These are phyloP conservation scores for Diabrotica undecimpunctata DNA, from an alignment of 1,140 invertebrate genomes.

Conservation along the genomic window DNA sequence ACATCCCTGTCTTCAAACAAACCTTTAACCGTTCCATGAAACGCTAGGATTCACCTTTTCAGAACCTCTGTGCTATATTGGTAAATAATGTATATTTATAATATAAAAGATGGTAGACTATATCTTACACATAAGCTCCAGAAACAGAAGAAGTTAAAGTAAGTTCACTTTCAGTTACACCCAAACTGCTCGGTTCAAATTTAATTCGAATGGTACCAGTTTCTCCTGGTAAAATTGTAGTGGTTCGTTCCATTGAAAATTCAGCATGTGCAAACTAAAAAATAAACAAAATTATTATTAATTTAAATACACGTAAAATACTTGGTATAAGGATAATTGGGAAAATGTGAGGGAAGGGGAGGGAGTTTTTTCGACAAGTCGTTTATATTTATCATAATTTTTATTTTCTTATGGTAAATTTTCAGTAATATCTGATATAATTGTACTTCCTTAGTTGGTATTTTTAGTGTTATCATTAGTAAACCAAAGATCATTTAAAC, in stretches of 20 bases:
- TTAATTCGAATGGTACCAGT: slow-evolving; percentile 20
- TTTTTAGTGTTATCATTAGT: too few relatives aligned
- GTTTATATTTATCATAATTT: not conserved
- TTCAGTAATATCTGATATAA: too few relatives aligned
- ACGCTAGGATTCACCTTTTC: too few relatives aligned
- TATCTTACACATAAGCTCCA: slow-evolving; percentile 34
- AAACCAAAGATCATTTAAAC: too few relatives aligned
- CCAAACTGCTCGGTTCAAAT: slow-evolving; percentile 33
- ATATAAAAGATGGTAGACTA: not conserved
- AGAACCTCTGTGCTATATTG: too few relatives aligned
- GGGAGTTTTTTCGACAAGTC: too few relatives aligned
- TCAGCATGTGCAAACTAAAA: slow-evolving; percentile 32
- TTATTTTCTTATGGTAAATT: not conserved
- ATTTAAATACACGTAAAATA: not conserved
- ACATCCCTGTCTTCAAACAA: too few relatives aligned
- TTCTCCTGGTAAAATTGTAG: slow-evolving; percentile 17
- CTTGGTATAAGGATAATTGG: not conserved
- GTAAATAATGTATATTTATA: not conserved
- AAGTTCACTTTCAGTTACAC: slow-evolving; percentile 24
- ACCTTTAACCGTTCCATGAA: too few relatives aligned
- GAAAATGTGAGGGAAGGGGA: too few relatives aligned
- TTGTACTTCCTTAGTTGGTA: too few relatives aligned
- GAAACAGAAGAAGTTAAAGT: slow-evolving; percentile 27
- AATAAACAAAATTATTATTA: slow-evolving; percentile 1
- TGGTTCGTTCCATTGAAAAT: slow-evolving; percentile 24